Evolutionary conservation across 2,888 invertebrate genomes (phyloP).

Genomic region (Leptinotarsa tumamoca): DNA sequence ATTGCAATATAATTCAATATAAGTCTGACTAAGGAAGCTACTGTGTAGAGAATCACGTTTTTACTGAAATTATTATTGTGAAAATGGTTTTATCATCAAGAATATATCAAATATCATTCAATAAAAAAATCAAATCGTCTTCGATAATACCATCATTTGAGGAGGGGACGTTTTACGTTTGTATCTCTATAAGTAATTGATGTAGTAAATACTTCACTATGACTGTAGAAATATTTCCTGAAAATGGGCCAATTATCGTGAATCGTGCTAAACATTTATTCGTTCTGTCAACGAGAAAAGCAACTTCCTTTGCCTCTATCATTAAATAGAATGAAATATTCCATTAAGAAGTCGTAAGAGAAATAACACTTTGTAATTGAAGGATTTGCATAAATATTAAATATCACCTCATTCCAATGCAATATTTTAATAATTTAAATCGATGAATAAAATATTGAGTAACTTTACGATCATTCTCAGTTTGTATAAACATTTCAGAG

Average conservation of each 20-base stretch:
- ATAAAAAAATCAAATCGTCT: too few relatives aligned
- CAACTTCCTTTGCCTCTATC: conserved; percentile 4
- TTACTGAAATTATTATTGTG: too few relatives aligned
- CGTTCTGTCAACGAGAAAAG: not conserved
- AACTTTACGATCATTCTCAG: not conserved
- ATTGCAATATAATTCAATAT: too few relatives aligned
- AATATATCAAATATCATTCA: too few relatives aligned
- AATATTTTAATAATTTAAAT: not conserved
- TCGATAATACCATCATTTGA: not conserved
- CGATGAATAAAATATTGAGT: conserved; percentile 10
- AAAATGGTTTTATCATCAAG: too few relatives aligned
- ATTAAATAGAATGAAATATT: conserved; percentile 19
- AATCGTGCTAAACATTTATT: conserved; percentile 18
- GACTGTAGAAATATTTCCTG: not conserved
- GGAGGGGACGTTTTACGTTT: too few relatives aligned
- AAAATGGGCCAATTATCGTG: conserved; percentile 8
- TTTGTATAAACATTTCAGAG: not conserved
- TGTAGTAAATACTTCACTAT: not conserved
- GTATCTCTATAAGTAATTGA: not conserved
- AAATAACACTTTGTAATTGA: conserved; percentile 2
- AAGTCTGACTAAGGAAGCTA: too few relatives aligned
- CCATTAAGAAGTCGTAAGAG: not conserved
- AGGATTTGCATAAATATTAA: conserved; percentile 5
- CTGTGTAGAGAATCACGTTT: too few relatives aligned
- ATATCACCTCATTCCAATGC: not conserved